These are phyloP conservation scores for Tadarida brasiliensis DNA, from an alignment of 2,797 vertebrate species.

Conservation along the genomic window DNA sequence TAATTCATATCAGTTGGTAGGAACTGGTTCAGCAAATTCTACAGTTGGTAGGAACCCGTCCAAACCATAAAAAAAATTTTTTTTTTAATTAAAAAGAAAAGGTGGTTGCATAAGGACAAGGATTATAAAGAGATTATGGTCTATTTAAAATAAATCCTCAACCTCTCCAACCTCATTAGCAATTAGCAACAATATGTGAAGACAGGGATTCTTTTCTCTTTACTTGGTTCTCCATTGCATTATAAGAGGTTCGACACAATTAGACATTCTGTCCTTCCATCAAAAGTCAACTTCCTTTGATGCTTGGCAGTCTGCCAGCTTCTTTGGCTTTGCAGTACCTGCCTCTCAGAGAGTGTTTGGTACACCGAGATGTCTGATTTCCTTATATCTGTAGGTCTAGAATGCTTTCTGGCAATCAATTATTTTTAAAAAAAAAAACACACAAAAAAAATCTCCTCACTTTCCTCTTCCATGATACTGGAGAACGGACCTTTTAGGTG, in stretches of 20 bases:
- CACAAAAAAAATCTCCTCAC: background rate
- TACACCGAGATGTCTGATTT: background rate
- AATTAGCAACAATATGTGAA: slow-evolving; percentile 68
- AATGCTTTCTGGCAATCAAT: background rate
- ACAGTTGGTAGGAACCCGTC: slow-evolving; percentile 49
- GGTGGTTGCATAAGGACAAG: slow-evolving; percentile 65
- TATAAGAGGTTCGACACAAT: slow-evolving; percentile 42
- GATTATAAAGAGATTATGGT: slow-evolving; percentile 78
- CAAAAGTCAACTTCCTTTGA: background rate
- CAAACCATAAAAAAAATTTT: slow-evolving; percentile 2
- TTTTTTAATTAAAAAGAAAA: background rate
- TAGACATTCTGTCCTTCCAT: slow-evolving; percentile 45
- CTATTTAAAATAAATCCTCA: slow-evolving; percentile 77
- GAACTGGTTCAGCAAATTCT: slow-evolving; percentile 57
- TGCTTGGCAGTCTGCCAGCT: slow-evolving; percentile 4
- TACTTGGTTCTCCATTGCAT: background rate
- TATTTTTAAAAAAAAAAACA: background rate
- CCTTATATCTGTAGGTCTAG: background rate
- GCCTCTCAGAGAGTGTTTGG: background rate
- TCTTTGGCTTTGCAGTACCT: background rate
- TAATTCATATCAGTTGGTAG: slow-evolving; percentile 68
- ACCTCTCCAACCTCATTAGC: slow-evolving; percentile 74
- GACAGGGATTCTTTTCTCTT: slow-evolving; percentile 62
- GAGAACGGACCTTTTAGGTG: background rate
- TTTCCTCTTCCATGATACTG: background rate